Evolutionary conservation across 2,888 invertebrate species (phyloP), one percentile per base, ranked within the genome.

Genomic region (Zaprionus lineosus): DNA sequence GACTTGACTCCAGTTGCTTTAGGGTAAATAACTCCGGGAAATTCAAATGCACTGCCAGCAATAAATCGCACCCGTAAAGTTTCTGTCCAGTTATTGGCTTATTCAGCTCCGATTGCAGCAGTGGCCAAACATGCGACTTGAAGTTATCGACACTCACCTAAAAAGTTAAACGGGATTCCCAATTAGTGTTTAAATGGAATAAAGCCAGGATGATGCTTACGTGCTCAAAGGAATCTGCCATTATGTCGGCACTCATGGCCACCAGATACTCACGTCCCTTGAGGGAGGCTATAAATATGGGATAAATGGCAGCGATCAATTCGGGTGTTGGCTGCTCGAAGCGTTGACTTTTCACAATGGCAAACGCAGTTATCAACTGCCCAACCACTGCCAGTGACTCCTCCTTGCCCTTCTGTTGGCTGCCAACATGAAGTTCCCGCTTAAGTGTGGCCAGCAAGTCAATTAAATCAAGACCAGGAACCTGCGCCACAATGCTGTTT

Each of bases 351-450:
- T 61, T 26, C 2, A 81, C 3, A 0, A 84, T 53, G 15, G 58
- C 19, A 18, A 55, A 15, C 1, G 46, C 46, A 0, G 63, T 62
- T 0, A 84, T 4, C 15, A 78, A 9, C 3, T 78, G 82, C 0
- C 84, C 77, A 3, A 78, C 61, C 3, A 52, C 82, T 1, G 77
- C 77, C 4, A 84, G 21, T 0, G 63, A 36, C 3, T 78, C 84
- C 4, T 81, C 82, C 14, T 66, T 84, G 34, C 74, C 63, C 11
- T 57, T 72, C 0, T 53, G 62, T 39, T 55, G 68, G 15, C 47
- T 31, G 14, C 55, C 36, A 1, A 60, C 51, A 0, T 51, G 63
- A 11, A 78, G 28, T 16, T 66, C 78, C 0, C 33, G 39, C 16
- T 69, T 69, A 2, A 77, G 1, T 0, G 50, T 46, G 0, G 43